Percentiles rank a stretch among this genome's conserved stretches.
These are phyloP conservation scores for Octodon degus DNA, from an alignment of 2,113 vertebrate species.

Conservation along the genomic window DNA sequence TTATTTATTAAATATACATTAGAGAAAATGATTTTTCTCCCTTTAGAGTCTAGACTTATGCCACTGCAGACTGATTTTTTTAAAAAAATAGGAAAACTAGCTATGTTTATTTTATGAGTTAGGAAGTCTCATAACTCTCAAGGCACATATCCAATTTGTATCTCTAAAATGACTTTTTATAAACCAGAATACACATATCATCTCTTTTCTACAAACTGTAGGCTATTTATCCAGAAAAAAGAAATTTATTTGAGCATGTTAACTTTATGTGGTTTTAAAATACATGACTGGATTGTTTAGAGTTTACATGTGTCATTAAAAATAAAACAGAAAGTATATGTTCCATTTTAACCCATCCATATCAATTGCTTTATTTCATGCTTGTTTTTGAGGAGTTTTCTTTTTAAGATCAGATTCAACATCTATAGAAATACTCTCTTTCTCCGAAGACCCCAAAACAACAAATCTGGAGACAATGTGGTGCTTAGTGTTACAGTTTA, in stretches of 20 bases:
- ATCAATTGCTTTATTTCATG: not conserved
- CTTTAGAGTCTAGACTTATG: slow-evolving; percentile 76
- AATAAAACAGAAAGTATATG: not conserved
- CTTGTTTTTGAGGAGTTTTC: not conserved
- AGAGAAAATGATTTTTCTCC: slow-evolving; percentile 80
- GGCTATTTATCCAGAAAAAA: slow-evolving; percentile 65
- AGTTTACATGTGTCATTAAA: not conserved
- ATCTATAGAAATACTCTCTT: not conserved
- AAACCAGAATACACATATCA: slow-evolving; percentile 76
- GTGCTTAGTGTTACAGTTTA: not conserved
- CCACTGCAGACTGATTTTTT: slow-evolving; percentile 72
- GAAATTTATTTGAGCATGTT: slow-evolving; percentile 67
- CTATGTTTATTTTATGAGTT: slow-evolving; percentile 82
- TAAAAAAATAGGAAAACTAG: slow-evolving; percentile 75
- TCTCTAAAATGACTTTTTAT: slow-evolving; percentile 76
- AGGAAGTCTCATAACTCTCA: slow-evolving; percentile 76
- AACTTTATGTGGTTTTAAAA: slow-evolving; percentile 70
- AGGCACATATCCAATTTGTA: slow-evolving; percentile 72
- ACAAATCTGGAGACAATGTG: not conserved
- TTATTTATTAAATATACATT: slow-evolving; percentile 83
- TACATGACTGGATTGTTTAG: not conserved
- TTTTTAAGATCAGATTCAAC: not conserved
- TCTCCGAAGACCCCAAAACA: not conserved
- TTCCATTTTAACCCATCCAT: not conserved
- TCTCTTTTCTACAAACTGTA: slow-evolving; percentile 73